Base-by-base conservation (phyloP, 2,113 vertebrate species). In the Tetraodon nigroviridis region DNA sequence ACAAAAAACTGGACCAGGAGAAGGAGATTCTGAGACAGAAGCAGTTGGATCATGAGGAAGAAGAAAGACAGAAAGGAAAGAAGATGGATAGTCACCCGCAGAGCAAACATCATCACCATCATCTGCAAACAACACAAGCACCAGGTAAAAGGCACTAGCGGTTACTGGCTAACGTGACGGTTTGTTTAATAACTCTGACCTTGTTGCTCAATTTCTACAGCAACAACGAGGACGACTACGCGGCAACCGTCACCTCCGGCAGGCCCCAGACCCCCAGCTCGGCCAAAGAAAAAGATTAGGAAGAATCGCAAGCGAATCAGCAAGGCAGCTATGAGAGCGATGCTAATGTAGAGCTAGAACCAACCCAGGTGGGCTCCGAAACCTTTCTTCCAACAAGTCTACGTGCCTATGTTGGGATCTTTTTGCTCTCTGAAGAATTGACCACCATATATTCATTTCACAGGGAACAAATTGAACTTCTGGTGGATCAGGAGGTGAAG, bases 261-360 rank as follows among this genome's bases (percentile, higher is more conserved):
- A 1, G 72, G 52, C 17, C 74, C 69, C 64, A 68, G 79, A 56
- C 69, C 67, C 10, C 82, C 68, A 1, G 58, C 61, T 45, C 84
- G 58, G 7, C 79, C 84, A 1, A 82, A 32, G 62, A 89, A 59
- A 64, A 84, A 61, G 63, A 76, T 75, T 69, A 90, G 83, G 76
- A 91, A 89, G 69, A 87, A 87, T 51, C 85, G 89, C 44, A 89
- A 85, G 76, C 78, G 85, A 27, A 90, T 92, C 64, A 92, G 89
- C 86, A 92, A 92, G 69, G 86, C 89, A 52, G 89, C 89, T 0
- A 90, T 92, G 89, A 90, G 90, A 77, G 90, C 89, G 1, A 89
- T 90, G 84, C 86, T 92, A 11, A 90, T 92, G 90, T 92, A 89
- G 67, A 50, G 8, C 21, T 27, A 29, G 37, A 69, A 60, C 0